phyloP scores from a whole-genome alignment of 53 echinoderm and acorn worm genomes.

The Antedon mediterranea region DNA sequence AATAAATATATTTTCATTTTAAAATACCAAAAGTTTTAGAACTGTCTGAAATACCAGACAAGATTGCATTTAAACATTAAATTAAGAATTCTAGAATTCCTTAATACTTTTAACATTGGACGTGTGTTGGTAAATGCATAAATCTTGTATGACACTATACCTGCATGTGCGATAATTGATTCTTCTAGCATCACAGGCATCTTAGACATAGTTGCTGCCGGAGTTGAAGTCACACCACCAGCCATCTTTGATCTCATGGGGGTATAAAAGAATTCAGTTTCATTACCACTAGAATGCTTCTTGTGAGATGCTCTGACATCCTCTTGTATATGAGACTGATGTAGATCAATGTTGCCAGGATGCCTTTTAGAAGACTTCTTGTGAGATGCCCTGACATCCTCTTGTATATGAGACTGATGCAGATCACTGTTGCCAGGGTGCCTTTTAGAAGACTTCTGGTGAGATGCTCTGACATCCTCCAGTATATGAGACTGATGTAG shows the following conservation, averaged over 20 bases:
- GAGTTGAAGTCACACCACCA: slow-evolving; percentile 41
- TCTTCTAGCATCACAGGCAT: slow-evolving; percentile 7
- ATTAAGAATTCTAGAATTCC: too few relatives aligned
- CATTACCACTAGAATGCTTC: background rate
- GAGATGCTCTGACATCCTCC: background rate
- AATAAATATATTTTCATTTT: too few relatives aligned
- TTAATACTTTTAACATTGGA: too few relatives aligned
- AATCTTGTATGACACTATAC: too few relatives aligned
- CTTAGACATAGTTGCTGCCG: slow-evolving; percentile 4
- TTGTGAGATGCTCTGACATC: background rate
- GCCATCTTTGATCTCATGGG: slow-evolving; percentile 28
- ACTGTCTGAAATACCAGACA: too few relatives aligned
- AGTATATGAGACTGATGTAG: too few relatives aligned
- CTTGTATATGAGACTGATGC: too few relatives aligned
- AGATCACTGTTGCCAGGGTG: too few relatives aligned
- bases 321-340: background rate
- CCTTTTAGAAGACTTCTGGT: background rate
- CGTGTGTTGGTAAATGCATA: too few relatives aligned
- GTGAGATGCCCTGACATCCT: background rate
- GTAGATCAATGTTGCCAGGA: background rate
- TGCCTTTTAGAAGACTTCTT: background rate
- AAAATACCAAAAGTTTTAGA: too few relatives aligned
- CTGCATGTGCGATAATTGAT: slow-evolving; percentile 16
- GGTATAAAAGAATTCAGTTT: slow-evolving; percentile 19
- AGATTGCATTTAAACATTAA: too few relatives aligned